phyloP scores from a whole-genome alignment of 2,113 vertebrate species.

The Taxidea taxus region DNA sequence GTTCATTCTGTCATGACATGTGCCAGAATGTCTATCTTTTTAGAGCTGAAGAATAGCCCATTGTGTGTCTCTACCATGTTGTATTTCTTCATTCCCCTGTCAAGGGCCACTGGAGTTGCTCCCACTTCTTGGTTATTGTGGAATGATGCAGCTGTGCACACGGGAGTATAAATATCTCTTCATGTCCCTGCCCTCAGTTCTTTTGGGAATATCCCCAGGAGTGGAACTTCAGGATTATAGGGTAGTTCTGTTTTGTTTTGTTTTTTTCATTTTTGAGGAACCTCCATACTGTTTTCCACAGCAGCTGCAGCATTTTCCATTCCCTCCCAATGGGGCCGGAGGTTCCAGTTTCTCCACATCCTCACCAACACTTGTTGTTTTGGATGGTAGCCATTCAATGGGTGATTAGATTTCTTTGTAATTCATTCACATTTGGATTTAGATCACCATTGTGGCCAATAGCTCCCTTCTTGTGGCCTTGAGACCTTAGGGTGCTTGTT shows the following conservation, averaged over 20 bases:
- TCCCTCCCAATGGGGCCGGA: not conserved
- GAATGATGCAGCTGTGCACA: not conserved
- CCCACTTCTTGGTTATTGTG: not conserved
- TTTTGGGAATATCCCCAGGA: not conserved
- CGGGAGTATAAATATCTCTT: not conserved
- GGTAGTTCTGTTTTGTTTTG: not conserved
- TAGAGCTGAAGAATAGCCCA: not conserved
- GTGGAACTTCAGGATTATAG: not conserved
- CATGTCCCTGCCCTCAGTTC: not conserved
- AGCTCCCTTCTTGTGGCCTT: not conserved
- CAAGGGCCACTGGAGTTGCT: too few species aligned
- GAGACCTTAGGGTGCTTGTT: not conserved
- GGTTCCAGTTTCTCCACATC: not conserved
- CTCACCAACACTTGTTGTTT: not conserved
- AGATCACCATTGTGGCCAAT: not conserved
- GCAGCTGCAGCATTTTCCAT: not conserved
- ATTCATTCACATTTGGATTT: not conserved
- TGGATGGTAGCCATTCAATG: not conserved
- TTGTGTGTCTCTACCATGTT: accelerated
- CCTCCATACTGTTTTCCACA: not conserved
- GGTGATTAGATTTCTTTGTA: not conserved
- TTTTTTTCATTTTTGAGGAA: too few species aligned
- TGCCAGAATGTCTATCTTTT: not conserved
- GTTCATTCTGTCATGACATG: too few species aligned
- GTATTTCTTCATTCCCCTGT: not conserved